These are phyloP conservation scores for Bos javanicus DNA, from an alignment of 2,113 vertebrate genomes.

Conservation along the genomic window DNA sequence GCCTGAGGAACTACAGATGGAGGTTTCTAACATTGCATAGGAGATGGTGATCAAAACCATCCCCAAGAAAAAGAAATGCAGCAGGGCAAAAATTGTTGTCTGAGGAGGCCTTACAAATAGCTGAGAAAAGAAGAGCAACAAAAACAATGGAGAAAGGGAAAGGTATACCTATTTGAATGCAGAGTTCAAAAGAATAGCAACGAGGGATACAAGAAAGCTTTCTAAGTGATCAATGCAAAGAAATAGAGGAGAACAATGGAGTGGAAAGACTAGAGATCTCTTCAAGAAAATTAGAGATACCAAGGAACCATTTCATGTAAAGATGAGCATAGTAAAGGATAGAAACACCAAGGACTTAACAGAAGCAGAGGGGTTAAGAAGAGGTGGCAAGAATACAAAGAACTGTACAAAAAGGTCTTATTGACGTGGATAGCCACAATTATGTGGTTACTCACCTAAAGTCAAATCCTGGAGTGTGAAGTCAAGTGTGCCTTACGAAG, in stretches of 20 bases:
- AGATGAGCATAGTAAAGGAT: neutral
- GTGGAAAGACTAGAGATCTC: neutral
- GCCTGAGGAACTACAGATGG: neutral
- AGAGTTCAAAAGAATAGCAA: neutral
- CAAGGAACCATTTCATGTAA: neutral
- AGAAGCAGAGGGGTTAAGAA: neutral
- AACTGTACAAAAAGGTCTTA: neutral
- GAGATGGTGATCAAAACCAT: neutral
- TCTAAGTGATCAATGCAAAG: neutral
- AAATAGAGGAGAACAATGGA: neutral
- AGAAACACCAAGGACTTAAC: neutral
- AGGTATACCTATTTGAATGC: neutral
- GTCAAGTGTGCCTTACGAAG: neutral
- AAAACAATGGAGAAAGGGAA: neutral
- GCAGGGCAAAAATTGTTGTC: neutral
- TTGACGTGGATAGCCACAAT: neutral
- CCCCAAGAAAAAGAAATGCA: neutral
- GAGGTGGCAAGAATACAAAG: neutral
- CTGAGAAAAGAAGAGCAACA: neutral
- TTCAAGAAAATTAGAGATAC: neutral
- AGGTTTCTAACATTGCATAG: neutral
- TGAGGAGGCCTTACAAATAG: neutral
- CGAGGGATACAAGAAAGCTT: neutral
- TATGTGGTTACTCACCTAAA: neutral
- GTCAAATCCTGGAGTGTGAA: neutral